These are phyloP conservation scores for Lamprologus tigripictilis DNA, from an alignment of 2,113 vertebrate genomes.

Conservation along the genomic window DNA sequence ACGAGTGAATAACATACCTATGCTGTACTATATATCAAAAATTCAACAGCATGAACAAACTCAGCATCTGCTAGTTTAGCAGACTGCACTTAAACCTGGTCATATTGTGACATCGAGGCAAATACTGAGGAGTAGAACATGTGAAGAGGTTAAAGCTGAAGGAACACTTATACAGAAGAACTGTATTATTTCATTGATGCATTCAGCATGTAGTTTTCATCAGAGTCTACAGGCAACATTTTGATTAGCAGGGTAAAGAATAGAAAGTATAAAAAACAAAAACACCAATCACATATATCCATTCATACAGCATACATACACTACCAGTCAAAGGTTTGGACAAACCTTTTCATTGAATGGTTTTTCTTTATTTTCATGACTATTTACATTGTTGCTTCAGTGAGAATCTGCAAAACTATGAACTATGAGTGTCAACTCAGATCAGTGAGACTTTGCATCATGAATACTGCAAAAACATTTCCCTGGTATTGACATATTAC, in stretches of 20 bases:
- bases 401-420: not conserved
- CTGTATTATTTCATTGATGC: not conserved
- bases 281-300: not conserved
- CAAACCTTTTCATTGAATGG: not conserved
- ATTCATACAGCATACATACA: not conserved
- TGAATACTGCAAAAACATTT: not conserved
- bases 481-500: not conserved
- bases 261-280: not conserved
- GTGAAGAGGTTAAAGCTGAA: not conserved
- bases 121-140: not conserved
- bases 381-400: not conserved
- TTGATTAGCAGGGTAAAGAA: not conserved
- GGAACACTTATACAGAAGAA: not conserved
- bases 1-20: not conserved
- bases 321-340: not conserved
- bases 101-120: not conserved
- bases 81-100: not conserved
- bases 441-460: not conserved
- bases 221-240: not conserved
- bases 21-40: not conserved
- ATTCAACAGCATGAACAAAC: not conserved
- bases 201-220: not conserved
- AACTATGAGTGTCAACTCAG: not conserved
- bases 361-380: not conserved
- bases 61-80: not conserved